phyloP scores from a whole-genome alignment of 2,797 vertebrate species.

The Tiaroga cobitis region DNA sequence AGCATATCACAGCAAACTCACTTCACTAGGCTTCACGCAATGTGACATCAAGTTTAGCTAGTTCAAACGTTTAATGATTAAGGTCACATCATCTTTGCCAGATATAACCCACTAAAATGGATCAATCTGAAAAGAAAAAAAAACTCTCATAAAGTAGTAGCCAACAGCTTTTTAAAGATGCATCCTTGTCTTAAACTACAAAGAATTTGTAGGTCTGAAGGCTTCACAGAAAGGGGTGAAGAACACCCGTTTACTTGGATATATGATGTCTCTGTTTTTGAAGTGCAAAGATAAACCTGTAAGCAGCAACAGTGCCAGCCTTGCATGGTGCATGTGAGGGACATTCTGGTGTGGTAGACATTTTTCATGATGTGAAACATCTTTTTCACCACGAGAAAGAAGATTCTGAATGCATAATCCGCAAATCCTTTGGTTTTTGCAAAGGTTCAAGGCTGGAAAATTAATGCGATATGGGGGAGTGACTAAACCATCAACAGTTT shows the following conservation, averaged over 20 bases:
- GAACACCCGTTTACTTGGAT: conserved; percentile 8
- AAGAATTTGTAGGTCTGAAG: background rate
- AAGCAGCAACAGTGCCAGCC: conserved; percentile 12
- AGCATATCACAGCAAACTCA: conserved; percentile 65
- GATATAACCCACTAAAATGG: background rate
- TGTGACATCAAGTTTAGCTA: background rate
- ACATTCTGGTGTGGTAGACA: conserved; percentile 32
- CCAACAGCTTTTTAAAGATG: conserved; percentile 7
- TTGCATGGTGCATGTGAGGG: conserved; percentile 23
- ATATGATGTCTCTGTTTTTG: conserved; percentile 36
- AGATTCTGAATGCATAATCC: background rate
- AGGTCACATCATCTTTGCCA: background rate
- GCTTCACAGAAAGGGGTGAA: too few relatives aligned
- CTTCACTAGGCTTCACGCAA: conserved; percentile 52
- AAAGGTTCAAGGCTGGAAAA: conserved; percentile 16
- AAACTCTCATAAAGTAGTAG: background rate
- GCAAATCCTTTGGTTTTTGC: background rate
- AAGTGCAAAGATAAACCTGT: conserved; percentile 38
- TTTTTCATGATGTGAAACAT: conserved; percentile 2
- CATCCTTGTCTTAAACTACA: conserved; percentile 1
- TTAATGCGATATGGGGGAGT: conserved; percentile 31
- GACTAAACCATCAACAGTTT: conserved; percentile 57
- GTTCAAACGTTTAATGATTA: background rate
- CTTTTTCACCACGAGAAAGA: background rate
- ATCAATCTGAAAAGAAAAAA: background rate